A percentile compares a stretch with the other conserved stretches of the same genome.
These are phyloP conservation scores for Lacanobia wlatinum DNA, from an alignment of 2,888 invertebrate species.

Conservation along the genomic window DNA sequence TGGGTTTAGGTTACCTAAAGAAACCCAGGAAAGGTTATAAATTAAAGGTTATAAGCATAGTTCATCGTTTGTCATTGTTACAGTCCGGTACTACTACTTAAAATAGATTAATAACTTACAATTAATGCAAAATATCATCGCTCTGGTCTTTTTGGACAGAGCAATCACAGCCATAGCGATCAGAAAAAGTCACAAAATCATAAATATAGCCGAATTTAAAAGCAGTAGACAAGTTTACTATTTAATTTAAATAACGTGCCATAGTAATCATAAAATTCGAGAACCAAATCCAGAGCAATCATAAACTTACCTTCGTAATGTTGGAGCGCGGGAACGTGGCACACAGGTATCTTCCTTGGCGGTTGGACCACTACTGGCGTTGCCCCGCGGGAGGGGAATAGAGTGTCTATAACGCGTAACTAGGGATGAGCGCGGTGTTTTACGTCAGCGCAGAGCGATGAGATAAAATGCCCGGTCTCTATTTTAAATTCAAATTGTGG, in stretches of 20 bases:
- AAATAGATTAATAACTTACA: constrained; percentile 15
- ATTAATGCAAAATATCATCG: constrained; percentile 21
- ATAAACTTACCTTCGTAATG: constrained; percentile 36
- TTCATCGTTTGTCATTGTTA: constrained; percentile 13
- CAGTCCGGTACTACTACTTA: constrained; percentile 14
- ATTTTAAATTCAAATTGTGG: background rate
- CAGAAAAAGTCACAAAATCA: constrained; percentile 23
- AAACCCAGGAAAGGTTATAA: constrained; percentile 10
- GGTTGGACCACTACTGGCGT: constrained; percentile 16
- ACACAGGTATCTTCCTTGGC: constrained; percentile 3
- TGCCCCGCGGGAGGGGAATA: constrained; percentile 12
- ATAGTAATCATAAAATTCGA: constrained; percentile 13
- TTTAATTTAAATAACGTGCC: constrained; percentile 21
- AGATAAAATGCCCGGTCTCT: background rate
- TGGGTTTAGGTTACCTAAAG: constrained; percentile 5
- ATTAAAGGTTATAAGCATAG: background rate
- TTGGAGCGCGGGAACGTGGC: constrained; percentile 15
- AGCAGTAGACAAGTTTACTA: constrained; percentile 19
- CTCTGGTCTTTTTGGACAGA: constrained; percentile 12
- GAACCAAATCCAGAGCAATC: constrained; percentile 31
- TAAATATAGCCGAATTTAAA: constrained; percentile 25
- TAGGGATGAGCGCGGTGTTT: constrained; percentile 23
- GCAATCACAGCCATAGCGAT: constrained; percentile 2
- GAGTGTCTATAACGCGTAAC: constrained; percentile 15
- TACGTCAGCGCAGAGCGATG: background rate